A percentile compares a stretch with the other conserved stretches of the same genome.
Conservation (phyloP, 1,140 invertebrate species). For the Helicoverpa armigera region DNA sequence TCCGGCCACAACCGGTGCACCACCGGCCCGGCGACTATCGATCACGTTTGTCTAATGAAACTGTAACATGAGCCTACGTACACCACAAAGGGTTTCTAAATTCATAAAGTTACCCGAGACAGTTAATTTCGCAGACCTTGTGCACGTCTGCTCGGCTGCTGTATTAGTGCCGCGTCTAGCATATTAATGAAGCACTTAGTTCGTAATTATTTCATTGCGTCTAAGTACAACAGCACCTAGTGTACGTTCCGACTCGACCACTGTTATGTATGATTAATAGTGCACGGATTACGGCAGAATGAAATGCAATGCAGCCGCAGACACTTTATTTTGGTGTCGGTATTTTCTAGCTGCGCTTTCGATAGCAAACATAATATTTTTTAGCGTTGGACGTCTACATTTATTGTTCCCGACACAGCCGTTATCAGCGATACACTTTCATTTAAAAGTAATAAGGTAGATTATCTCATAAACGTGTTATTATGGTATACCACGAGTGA, state of each 20-base stretch:
- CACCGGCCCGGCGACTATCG: constrained; percentile 12
- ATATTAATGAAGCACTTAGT: constrained; percentile 24
- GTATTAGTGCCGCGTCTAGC: neutral
- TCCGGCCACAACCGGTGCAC: constrained; percentile 12
- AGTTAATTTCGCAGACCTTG: neutral
- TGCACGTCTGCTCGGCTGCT: neutral
- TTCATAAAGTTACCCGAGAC: neutral
- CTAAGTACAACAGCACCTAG: neutral
- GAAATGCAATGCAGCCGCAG: neutral
- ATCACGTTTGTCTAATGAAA: neutral
- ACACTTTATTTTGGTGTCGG: neutral
- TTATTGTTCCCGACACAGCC: constrained; percentile 13
- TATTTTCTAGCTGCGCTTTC: constrained; percentile 13
- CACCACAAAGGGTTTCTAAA: neutral
- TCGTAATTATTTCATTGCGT: neutral
- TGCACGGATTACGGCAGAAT: neutral
- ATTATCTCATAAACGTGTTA: constrained; percentile 16
- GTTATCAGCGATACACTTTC: neutral
- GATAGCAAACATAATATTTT: constrained; percentile 13
- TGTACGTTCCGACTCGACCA: neutral
- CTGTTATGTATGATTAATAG: neutral
- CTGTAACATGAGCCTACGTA: neutral
- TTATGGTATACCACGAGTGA: neutral
- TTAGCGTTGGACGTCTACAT: too few relatives aligned
- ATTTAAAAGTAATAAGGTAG: neutral